Conservation (phyloP, 2,888 invertebrate species). For the Yponomeuta sedellus region DNA sequence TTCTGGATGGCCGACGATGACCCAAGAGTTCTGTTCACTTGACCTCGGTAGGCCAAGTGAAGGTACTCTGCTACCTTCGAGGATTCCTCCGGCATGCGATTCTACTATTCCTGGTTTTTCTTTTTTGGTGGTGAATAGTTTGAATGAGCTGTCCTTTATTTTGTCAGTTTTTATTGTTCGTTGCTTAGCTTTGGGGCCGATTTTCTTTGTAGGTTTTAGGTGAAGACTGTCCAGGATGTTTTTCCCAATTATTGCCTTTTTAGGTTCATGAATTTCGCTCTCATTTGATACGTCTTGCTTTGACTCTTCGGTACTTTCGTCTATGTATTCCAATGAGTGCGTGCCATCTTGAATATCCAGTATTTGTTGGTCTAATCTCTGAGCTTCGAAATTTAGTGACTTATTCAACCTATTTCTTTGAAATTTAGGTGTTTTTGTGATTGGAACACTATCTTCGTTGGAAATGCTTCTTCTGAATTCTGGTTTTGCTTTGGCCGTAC, state of each 20-base stretch:
- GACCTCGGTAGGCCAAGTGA: conserved; percentile 60
- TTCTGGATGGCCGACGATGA: conserved; percentile 61
- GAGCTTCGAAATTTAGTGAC: conserved; percentile 67
- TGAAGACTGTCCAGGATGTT: conserved; percentile 71
- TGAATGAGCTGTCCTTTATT: conserved; percentile 50
- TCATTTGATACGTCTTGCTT: conserved; percentile 31
- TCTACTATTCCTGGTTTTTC: conserved; percentile 52
- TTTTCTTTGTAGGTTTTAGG: conserved; percentile 65
- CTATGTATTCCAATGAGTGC: conserved; percentile 66
- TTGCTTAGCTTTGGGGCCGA: conserved; percentile 65
- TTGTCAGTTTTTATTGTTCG: conserved; percentile 52
- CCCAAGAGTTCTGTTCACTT: conserved; percentile 60
- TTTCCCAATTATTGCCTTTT: conserved; percentile 62
- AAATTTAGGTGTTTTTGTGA: conserved; percentile 59
- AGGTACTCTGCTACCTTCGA: conserved; percentile 62
- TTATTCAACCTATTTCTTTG: conserved; percentile 70
- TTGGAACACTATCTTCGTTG: conserved; percentile 51
- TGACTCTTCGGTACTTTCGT: conserved; percentile 38
- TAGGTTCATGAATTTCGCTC: conserved; percentile 54
- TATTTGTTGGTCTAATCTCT: conserved; percentile 68
- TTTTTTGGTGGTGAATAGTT: conserved; percentile 56
- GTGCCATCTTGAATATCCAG: conserved; percentile 68
- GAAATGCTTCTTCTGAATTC: conserved; percentile 60
- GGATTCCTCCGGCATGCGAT: conserved; percentile 52
- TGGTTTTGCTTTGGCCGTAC: conserved; percentile 37